phyloP scores from a whole-genome alignment of 2,888 invertebrate species.

The Andrena haemorrhoa region DNA sequence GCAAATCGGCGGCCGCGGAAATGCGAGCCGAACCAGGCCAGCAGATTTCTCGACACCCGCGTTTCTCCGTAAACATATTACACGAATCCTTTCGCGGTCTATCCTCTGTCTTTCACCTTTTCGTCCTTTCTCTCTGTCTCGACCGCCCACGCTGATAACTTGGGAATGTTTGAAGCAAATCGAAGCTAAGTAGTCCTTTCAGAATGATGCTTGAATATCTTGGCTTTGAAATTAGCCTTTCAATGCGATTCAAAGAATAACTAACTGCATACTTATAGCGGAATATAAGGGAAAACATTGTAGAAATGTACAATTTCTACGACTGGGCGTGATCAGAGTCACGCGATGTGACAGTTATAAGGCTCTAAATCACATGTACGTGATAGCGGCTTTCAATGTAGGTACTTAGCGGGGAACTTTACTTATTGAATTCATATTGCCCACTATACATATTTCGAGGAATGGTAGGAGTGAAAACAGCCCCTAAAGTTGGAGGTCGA shows the following conservation, averaged over 20 bases:
- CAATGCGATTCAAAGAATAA: too few species aligned
- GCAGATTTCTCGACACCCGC: slow-evolving; percentile 56
- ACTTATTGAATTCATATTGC: too few species aligned
- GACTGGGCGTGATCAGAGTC: too few species aligned
- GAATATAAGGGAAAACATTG: too few species aligned
- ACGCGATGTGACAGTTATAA: too few species aligned
- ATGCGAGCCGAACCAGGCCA: slow-evolving; percentile 42
- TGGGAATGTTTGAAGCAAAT: slow-evolving; percentile 46
- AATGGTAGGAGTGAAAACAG: too few species aligned
- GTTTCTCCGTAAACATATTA: slow-evolving; percentile 58
- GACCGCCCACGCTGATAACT: slow-evolving; percentile 66
- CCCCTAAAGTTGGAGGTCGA: too few species aligned
- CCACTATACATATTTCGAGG: too few species aligned
- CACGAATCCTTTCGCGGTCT: slow-evolving; percentile 51
- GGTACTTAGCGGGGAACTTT: too few species aligned
- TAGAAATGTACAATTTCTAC: neutral
- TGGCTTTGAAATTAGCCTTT: neutral
- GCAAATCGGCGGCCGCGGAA: slow-evolving; percentile 56
- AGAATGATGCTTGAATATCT: slow-evolving; percentile 22
- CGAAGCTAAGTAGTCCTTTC: slow-evolving; percentile 23
- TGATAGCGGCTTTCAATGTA: too few species aligned
- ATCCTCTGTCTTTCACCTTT: slow-evolving; percentile 42
- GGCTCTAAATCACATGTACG: too few species aligned
- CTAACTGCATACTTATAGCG: too few species aligned
- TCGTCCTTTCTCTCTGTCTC: slow-evolving; percentile 39